A percentile compares a stretch with the other conserved stretches of the same genome.
Conservation (phyloP, 2,888 invertebrate species). For the Morpho helenor region DNA sequence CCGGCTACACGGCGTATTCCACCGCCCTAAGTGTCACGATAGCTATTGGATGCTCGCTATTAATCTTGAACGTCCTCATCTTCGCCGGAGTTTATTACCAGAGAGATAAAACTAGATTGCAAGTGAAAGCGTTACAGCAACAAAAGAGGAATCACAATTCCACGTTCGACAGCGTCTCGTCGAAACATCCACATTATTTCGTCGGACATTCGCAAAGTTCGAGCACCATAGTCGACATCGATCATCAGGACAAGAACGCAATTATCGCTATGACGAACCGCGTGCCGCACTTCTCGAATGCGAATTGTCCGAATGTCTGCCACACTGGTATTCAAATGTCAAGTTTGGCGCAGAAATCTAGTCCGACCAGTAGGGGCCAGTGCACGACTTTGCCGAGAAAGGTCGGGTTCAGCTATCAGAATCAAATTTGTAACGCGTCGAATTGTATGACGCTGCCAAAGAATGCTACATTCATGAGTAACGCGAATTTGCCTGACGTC, state of each 20-base stretch:
- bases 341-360: slow-evolving; percentile 63
- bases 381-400: slow-evolving; percentile 73
- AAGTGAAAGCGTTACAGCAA: slow-evolving; percentile 87
- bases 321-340: slow-evolving; percentile 80
- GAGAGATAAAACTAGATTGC: slow-evolving; percentile 86
- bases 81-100: slow-evolving; percentile 93
- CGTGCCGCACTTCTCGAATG: slow-evolving; percentile 67
- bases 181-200: slow-evolving; percentile 88
- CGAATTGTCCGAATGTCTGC: slow-evolving; percentile 78
- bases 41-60: slow-evolving; percentile 88
- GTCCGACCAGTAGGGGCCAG: slow-evolving; percentile 65
- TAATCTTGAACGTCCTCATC: slow-evolving; percentile 89
- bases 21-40: slow-evolving; percentile 88
- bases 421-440: slow-evolving; percentile 67
- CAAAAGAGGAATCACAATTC: slow-evolving; percentile 80
- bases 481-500: slow-evolving; percentile 69
- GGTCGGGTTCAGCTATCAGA: slow-evolving; percentile 70
- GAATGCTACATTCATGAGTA: slow-evolving; percentile 74
- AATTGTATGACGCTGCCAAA: slow-evolving; percentile 82
- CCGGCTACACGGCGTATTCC: slow-evolving; percentile 86
- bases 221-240: slow-evolving; percentile 91
- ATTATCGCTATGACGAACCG: slow-evolving; percentile 74
- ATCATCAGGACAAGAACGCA: slow-evolving; percentile 83
- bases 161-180: slow-evolving; percentile 79
- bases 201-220: slow-evolving; percentile 88